phyloP scores from a whole-genome alignment of 2,113 vertebrate genomes.

The Noctilio leporinus region DNA sequence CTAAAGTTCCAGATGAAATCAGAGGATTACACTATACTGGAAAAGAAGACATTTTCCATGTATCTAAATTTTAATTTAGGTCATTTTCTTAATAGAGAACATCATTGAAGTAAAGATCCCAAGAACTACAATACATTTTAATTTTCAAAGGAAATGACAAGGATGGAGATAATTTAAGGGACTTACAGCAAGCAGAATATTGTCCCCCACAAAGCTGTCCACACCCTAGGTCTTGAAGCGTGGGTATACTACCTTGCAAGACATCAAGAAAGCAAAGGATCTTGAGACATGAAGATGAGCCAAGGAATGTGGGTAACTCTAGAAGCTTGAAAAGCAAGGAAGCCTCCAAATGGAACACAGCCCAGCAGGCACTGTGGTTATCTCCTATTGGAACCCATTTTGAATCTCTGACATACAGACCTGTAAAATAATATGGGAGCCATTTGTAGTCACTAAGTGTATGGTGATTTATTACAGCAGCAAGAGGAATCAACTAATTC shows the following conservation, averaged over 20 bases:
- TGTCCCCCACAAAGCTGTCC: background rate
- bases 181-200: background rate
- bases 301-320: background rate
- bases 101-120: background rate
- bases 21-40: background rate
- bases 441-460: rapidly evolving
- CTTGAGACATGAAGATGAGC: rapidly evolving
- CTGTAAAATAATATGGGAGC: rapidly evolving
- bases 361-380: rapidly evolving
- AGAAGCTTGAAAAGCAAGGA: background rate
- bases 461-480: rapidly evolving
- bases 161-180: background rate
- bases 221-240: background rate
- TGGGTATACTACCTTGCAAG: background rate
- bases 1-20: background rate
- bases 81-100: background rate
- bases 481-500: background rate
- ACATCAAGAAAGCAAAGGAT: rapidly evolving
- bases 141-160: background rate
- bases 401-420: rapidly evolving
- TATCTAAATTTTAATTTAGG: too few relatives aligned
- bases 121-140: background rate
- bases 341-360: background rate
- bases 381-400: rapidly evolving
- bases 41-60: background rate